Evolutionary conservation across 2,113 vertebrate species (phyloP).

Genomic region (Ifrita kowaldi): DNA sequence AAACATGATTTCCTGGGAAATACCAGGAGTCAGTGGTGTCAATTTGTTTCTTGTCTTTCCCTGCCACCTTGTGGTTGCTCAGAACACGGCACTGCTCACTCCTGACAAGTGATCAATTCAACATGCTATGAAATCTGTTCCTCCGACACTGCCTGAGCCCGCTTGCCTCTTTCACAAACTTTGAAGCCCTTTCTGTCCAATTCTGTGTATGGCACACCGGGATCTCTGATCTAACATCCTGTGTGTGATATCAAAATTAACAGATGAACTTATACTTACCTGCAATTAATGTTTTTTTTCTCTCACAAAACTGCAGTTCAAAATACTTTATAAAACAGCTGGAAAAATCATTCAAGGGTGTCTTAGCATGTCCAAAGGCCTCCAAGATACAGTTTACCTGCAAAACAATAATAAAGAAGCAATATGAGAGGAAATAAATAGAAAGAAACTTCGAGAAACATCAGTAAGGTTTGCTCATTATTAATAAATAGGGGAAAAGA

Average conservation of each 20-base stretch:
- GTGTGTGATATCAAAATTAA: not conserved
- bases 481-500: fast-evolving
- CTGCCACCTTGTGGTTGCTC: constrained; percentile 7
- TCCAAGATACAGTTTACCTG: constrained; percentile 88
- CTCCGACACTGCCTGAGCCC: not conserved
- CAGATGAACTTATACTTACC: constrained; percentile 64
- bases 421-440: not conserved
- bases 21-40: fast-evolving
- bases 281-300: constrained; percentile 76
- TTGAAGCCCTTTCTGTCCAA: not conserved
- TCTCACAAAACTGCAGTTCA: constrained; percentile 87
- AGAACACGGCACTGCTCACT: not conserved
- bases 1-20: not conserved
- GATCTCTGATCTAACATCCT: not conserved
- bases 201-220: not conserved
- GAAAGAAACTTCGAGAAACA: not conserved
- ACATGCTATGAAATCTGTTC: fast-evolving
- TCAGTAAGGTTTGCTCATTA: not conserved
- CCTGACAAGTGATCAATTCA: no score
- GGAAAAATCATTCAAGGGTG: constrained; percentile 80
- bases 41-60: not conserved
- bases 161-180: no score
- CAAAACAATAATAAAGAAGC: not conserved
- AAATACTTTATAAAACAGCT: constrained; percentile 90
- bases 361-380: constrained; percentile 91